Evolutionary conservation across 2,113 vertebrate species (phyloP), one percentile per base, ranked within the genome.

Genomic region (Apeltes quadracus): DNA sequence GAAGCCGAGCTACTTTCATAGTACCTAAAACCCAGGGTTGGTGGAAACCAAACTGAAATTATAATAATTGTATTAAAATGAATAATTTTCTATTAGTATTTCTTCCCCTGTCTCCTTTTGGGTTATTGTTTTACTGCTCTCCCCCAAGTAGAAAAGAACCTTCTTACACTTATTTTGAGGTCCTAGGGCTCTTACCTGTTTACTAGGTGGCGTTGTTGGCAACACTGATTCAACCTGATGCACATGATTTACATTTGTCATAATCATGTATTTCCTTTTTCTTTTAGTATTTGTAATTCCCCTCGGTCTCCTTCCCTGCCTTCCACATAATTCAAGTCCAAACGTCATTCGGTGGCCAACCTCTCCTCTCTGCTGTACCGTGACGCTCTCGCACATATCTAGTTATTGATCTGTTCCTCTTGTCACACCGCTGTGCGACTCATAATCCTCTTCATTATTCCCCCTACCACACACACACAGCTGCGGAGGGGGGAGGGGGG

Each of bases 361-460:
- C 48, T 56, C 75, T 81, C 76, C 61, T 75, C 66, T 22, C 71
- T 46, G 54, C 54, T 73, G 59, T 65, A 69, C 80, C 64, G 69
- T 15, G 16, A 59, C 20, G 38, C 66, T 78, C 64, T 66, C 43
- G 36, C 69, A 65, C 76, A 76, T 78, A 82, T 87, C 75, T 85
- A 78, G 53, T 66, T 66, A 89, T 91, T 39, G 81, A 89, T 87
- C 79, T 27, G 54, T 76, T 84, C 74, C 77, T 79, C 72, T 83
- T 72, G 56, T 79, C 81, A 79, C 79, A 82, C 73, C 5, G 41
- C 77, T 62, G 76, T 62, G 62, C 25, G 38, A 81, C 84, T 85
- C 87, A 84, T 88, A 86, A 90, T 84, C 82, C 72, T 84, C 84
- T 88, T 84, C 77, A 88, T 88, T 89, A 87, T 86, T 86, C 78